Evolutionary conservation across 2,113 vertebrate genomes (phyloP), one percentile per base, ranked within the genome.

Genomic region (Sander lucioperca): DNA sequence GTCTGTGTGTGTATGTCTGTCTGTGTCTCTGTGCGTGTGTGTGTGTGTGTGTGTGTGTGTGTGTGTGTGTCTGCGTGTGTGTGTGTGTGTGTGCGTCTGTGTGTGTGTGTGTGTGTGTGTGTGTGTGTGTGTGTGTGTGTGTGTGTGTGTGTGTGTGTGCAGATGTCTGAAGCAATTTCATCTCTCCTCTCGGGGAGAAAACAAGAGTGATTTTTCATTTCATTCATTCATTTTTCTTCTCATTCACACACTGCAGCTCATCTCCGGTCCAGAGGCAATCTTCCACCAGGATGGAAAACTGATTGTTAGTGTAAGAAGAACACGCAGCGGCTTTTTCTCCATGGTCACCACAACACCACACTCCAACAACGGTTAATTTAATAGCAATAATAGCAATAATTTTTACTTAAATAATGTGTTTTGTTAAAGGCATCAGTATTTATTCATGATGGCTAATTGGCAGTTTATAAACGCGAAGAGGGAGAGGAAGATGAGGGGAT

Each of bases 261-360:
- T 7, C 27, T n/a, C 3, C 39, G 4, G 30, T 30, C 4, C 4
- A 1, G 10, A 58, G 9, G 48, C 80, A 72, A 69, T 70, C 77
- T 76, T 72, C 59, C 75, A 72, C 0, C 57, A 15, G 36, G 57
- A 61, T 45, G 70, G 73, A 74, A 64, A 83, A 74, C 23, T 54
- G 43, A 53, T 50, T 43, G 76, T 73, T 73, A 45, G 54, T 59
- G 47, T 56, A n/a, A 63, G 43, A 66, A 5, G 18, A 68, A 33
- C 45, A 68, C n/a, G 25, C n/a, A 9, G 9, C 5, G n/a, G 13
- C 47, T 13, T 57, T 57, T 47, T 72, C 36, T 15, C 21, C 39
- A 47, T 27, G 39, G 47, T 19, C 16, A 7, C 25, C 43, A 63
- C 12, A 36, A 59, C 23, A 25, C 45, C 43, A 25, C 67, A 10